phyloP scores from a whole-genome alignment of 2,888 invertebrate species.

The Alloplasta piceator region DNA sequence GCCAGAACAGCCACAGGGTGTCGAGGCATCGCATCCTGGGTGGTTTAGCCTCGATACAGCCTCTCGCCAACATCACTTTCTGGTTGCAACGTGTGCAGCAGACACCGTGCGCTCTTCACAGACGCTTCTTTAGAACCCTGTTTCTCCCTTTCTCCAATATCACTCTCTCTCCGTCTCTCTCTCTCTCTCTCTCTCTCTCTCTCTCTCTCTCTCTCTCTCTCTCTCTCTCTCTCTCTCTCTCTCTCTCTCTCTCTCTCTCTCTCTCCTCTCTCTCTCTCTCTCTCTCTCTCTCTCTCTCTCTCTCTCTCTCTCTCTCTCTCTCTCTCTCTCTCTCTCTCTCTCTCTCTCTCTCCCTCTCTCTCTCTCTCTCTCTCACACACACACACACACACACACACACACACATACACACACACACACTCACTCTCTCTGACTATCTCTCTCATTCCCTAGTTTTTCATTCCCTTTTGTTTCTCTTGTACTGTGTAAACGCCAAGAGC shows the following conservation, averaged over 20 bases:
- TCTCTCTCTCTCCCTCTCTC: conserved; percentile 31
- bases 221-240: too few relatives aligned
- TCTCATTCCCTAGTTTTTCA: conserved; percentile 27
- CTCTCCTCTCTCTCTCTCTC: conserved; percentile 30
- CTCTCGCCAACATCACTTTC: conserved; percentile 43
- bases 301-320: conserved; percentile 18
- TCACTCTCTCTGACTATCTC: conserved; percentile 3
- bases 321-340: conserved; percentile 23
- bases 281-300: conserved; percentile 14
- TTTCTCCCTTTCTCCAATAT: conserved; percentile 14
- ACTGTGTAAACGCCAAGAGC: conserved; percentile 7
- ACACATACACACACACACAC: conserved; percentile 55
- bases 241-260: too few relatives aligned
- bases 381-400: conserved; percentile 43
- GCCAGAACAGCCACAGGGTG: conserved; percentile 38
- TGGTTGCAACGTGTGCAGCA: conserved; percentile 54
- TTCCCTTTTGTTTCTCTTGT: conserved; percentile 5
- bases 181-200: conserved; percentile 15
- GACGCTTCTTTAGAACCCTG: conserved; percentile 48
- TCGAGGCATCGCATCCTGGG: conserved; percentile 59
- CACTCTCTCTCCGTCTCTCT: conserved; percentile 32
- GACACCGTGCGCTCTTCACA: conserved; percentile 44
- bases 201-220: conserved; percentile 5
- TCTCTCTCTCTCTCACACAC: conserved; percentile 16
- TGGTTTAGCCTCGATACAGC: conserved; percentile 57